Evolutionary conservation across 2,797 vertebrate species (phyloP), one percentile per base, ranked within the genome.

Genomic region (Dallia pectoralis): DNA sequence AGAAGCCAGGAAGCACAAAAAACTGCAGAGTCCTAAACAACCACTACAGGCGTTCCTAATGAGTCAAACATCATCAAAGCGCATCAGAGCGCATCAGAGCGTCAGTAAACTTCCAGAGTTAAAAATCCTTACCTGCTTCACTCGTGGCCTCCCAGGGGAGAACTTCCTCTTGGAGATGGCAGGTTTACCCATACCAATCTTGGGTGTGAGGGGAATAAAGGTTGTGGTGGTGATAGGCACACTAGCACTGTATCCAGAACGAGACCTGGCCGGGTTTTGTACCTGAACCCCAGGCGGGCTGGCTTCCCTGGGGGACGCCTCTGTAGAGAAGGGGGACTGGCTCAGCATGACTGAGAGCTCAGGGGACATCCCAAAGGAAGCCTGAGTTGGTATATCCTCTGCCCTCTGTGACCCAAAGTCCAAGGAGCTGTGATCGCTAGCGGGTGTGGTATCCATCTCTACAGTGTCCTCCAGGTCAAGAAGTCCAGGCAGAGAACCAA

Each of bases 181-280:
- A 0, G 97, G 97, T 77, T 99, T 99, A 2, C 97, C 97, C 97
- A 99, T 99, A 64, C 97, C 96, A 0, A 99, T 99, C 89, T 98
- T 99, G 72, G 94, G 96, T 75, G 94, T 94, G 81, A 97, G 89
- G 5, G 95, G 91, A 82, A 97, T 88, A 64, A 96, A 93, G 0
- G 94, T 74, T 0, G 81, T 75, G 47, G 79, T 74, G 0, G 81
- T 74, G 47, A 79, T 56, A 0, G 90, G 88, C 70, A 85, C 44
- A 1, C 78, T 87, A 4, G 77, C 63, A 76, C 71, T 74, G 66
- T 79, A 84, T 48, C 73, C 72, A 8, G 70, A 33, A n/a, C 83
- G 19, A 22, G 51, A n/a, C 19, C 70, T 81, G 1, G 77, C 76
- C 69, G 76, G 71, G 47, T 53, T 78, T 49, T 79, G 79, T 4